Percentiles rank a stretch among this genome's conserved stretches.
These are phyloP conservation scores for Chrysogorgia sp. DNA, from an alignment of 92 coral and sea anemone genomes.

Conservation along the genomic window DNA sequence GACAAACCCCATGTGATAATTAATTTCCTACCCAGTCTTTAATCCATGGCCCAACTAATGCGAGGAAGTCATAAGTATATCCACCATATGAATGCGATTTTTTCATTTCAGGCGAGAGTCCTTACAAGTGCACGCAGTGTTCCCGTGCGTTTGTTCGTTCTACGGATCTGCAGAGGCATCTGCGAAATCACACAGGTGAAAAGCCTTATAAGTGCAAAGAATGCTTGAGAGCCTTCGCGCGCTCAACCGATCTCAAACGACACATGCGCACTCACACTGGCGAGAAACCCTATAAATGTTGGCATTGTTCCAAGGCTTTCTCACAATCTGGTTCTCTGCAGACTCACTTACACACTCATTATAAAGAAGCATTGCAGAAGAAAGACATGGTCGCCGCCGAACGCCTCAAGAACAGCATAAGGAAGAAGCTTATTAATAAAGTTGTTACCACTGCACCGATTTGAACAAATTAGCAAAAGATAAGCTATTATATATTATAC, in stretches of 20 bases:
- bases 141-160: conserved; percentile 99
- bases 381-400: conserved; percentile 79
- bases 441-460: background rate
- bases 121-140: conserved; percentile 99
- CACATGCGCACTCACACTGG: conserved; percentile 99
- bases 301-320: conserved; percentile 99
- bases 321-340: conserved; percentile 96
- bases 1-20: too few species aligned
- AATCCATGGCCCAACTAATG: too few species aligned
- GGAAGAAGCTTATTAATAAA: conserved; percentile 28
- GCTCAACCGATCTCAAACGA: conserved; percentile 96
- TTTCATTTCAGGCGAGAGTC: conserved; percentile 92
- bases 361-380: conserved; percentile 85
- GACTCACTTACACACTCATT: conserved; percentile 93
- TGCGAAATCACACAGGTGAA: conserved; percentile 97
- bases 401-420: conserved; percentile 35
- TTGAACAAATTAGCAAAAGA: too few species aligned
- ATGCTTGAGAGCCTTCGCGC: conserved; percentile 97
- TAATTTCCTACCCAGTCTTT: too few species aligned
- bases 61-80: too few species aligned
- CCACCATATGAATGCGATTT: conserved; percentile 7
- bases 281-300: conserved; percentile 96
- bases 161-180: conserved; percentile 97
- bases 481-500: too few species aligned
- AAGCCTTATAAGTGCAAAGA: conserved; percentile 95